phyloP scores from a whole-genome alignment of 2,113 vertebrate species.

The Oenanthe oenanthe region DNA sequence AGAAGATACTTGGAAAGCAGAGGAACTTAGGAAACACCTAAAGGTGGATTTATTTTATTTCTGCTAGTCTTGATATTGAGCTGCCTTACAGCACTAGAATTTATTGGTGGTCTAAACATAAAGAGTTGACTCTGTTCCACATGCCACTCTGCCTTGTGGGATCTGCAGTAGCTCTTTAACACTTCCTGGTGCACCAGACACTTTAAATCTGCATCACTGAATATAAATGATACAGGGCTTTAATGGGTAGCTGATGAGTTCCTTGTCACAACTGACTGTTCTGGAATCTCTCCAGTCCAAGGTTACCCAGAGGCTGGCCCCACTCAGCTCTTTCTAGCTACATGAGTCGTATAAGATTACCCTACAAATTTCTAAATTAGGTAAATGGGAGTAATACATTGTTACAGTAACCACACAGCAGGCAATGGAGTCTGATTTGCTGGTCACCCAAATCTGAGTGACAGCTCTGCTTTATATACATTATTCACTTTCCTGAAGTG shows the following conservation, averaged over 20 bases:
- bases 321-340: background rate
- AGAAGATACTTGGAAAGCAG: slow-evolving; percentile 94
- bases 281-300: background rate
- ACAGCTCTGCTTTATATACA: background rate
- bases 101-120: background rate
- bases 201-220: background rate
- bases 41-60: slow-evolving; percentile 72
- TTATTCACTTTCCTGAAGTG: background rate
- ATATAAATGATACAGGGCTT: background rate
- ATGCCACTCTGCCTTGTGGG: background rate
- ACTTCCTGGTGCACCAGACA: background rate
- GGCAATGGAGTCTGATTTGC: background rate
- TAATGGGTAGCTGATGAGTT: background rate
- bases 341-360: background rate
- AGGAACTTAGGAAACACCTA: slow-evolving; percentile 87
- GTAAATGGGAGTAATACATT: background rate
- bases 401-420: background rate
- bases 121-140: background rate
- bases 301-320: background rate
- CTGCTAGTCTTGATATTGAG: background rate
- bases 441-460: background rate
- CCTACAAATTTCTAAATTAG: background rate
- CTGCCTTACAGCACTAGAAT: background rate
- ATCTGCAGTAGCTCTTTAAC: background rate
- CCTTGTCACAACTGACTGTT: background rate